These are phyloP conservation scores for Cydia strobilella DNA, from an alignment of 1,140 invertebrate genomes.

Conservation along the genomic window DNA sequence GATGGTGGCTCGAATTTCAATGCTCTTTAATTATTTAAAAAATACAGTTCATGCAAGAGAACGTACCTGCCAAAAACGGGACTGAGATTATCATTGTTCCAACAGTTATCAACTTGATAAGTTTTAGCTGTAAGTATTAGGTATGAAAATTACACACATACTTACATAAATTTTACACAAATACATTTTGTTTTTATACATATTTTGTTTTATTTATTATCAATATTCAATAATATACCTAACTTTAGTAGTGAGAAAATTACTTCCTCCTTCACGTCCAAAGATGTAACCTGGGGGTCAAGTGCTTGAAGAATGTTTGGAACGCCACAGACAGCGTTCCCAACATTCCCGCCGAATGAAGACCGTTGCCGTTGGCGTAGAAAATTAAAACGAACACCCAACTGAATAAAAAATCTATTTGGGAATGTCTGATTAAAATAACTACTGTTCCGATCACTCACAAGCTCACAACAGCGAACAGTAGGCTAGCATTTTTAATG, in stretches of 20 bases:
- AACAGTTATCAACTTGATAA: slow-evolving; percentile 6
- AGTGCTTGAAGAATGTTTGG: neutral
- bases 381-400: slow-evolving; percentile 56
- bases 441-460: slow-evolving; percentile 51
- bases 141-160: too few relatives aligned
- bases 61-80: slow-evolving; percentile 34
- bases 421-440: slow-evolving; percentile 74
- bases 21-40: neutral
- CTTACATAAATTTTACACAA: too few relatives aligned
- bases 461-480: neutral
- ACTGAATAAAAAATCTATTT: slow-evolving; percentile 56
- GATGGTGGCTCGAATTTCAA: neutral
- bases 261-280: too few relatives aligned
- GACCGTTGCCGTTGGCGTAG: slow-evolving; percentile 31
- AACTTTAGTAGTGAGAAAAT: too few relatives aligned
- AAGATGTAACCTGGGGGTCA: slow-evolving; percentile 15
- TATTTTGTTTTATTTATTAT: too few relatives aligned
- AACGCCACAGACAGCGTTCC: neutral
- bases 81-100: slow-evolving; percentile 24
- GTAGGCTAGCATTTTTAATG: neutral
- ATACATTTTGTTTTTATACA: too few relatives aligned
- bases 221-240: too few relatives aligned
- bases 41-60: neutral
- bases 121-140: neutral
- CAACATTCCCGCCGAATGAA: slow-evolving; percentile 26